These are phyloP conservation scores for Carcharodon carcharias DNA, from an alignment of 2,797 vertebrate genomes.

Conservation along the genomic window DNA sequence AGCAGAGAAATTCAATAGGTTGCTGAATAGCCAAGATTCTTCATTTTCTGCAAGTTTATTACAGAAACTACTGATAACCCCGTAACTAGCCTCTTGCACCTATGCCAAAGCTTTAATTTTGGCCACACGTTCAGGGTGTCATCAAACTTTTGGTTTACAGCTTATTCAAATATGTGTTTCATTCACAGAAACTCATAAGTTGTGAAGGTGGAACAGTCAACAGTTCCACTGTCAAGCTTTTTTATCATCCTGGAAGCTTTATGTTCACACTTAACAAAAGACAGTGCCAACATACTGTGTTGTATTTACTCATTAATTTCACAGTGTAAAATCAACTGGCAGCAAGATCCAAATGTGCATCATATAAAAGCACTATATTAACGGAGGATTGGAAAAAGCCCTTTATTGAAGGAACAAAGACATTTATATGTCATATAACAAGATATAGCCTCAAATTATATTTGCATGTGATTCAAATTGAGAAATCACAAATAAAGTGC, in stretches of 20 bases:
- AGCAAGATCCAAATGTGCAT: slow-evolving; percentile 31
- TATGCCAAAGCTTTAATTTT: not conserved
- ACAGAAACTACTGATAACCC: not conserved
- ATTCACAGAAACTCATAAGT: slow-evolving; percentile 8
- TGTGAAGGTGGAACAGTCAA: slow-evolving; percentile 29
- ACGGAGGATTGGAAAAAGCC: not conserved
- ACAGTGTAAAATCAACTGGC: slow-evolving; percentile 29
- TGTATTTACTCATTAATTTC: slow-evolving; percentile 35
- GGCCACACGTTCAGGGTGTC: not conserved
- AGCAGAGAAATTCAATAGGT: not conserved
- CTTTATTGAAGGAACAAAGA: not conserved
- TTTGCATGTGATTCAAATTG: not conserved
- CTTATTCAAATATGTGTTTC: not conserved
- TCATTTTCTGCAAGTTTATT: not conserved
- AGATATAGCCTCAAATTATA: slow-evolving; percentile 10
- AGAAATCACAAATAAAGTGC: slow-evolving; percentile 21
- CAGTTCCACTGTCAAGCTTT: slow-evolving; percentile 10
- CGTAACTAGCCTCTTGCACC: no score
- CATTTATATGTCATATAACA: not conserved
- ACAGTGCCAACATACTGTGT: slow-evolving; percentile 21
- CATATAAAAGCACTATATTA: slow-evolving; percentile 1
- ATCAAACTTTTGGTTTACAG: not conserved
- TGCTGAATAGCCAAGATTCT: not conserved
- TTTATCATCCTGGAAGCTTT: not conserved
- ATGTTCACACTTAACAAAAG: not conserved